Percentiles rank a stretch among this genome's conserved stretches.
These are phyloP conservation scores for Atta texana DNA, from an alignment of 1,140 invertebrate species.

Conservation along the genomic window DNA sequence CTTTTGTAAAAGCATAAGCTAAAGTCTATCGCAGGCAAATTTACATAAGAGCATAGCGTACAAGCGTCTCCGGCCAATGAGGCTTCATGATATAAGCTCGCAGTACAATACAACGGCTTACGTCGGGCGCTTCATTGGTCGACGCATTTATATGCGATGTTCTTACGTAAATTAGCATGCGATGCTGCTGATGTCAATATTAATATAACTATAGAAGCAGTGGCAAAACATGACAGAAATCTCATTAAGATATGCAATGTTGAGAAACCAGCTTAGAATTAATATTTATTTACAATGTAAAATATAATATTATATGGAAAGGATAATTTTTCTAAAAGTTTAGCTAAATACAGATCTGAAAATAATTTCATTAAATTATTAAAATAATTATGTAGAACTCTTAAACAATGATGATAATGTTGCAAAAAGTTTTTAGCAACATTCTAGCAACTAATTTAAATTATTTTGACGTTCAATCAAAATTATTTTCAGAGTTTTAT, in stretches of 20 bases:
- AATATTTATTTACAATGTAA: conserved; percentile 13
- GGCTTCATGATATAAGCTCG: conserved; percentile 45
- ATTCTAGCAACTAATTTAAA: no score
- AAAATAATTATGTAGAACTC: no score
- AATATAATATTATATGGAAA: not conserved
- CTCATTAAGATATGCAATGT: conserved; percentile 36
- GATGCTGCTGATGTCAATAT: conserved; percentile 59
- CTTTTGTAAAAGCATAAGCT: conserved; percentile 46
- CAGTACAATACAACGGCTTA: conserved; percentile 58
- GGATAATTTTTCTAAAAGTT: no score
- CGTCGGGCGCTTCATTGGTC: conserved; percentile 46
- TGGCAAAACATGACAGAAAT: not conserved
- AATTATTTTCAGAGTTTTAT: no score
- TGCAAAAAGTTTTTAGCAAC: no score
- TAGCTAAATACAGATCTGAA: no score
- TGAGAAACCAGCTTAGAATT: conserved; percentile 15
- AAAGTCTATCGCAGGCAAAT: conserved; percentile 47
- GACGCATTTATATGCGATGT: conserved; percentile 53
- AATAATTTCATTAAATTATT: no score
- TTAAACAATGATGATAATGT: no score
- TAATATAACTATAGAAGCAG: conserved; percentile 58
- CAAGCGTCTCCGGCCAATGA: conserved; percentile 56
- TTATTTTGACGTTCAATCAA: no score
- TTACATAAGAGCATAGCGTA: conserved; percentile 57
- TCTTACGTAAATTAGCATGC: conserved; percentile 52